Conservation (phyloP, 1,140 invertebrate genomes). For the Macrotrachela quadricornifera region DNA sequence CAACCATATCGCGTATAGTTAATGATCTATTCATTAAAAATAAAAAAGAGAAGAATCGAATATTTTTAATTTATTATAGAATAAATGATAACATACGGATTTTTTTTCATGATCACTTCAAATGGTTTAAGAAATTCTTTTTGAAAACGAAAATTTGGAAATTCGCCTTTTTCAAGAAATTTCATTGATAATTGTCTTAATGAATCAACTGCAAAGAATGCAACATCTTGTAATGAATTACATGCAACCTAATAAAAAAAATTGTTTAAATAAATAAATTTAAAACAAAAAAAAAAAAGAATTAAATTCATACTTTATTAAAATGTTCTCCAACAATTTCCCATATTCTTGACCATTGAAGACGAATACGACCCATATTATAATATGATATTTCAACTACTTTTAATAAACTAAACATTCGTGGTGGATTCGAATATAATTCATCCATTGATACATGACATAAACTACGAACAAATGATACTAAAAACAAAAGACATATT, state of each 20-base stretch:
- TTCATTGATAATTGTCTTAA: conserved; percentile 90
- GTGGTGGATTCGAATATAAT: conserved; percentile 36
- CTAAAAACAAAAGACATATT: background rate
- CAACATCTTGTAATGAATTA: conserved; percentile 78
- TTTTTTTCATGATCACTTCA: conserved; percentile 96
- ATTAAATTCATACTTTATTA: conserved; percentile 29
- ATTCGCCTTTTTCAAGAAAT: conserved; percentile 98
- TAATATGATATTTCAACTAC: conserved; percentile 99
- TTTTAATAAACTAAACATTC: conserved; percentile 96
- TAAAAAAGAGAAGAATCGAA: too few relatives aligned
- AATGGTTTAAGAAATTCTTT: conserved; percentile 97
- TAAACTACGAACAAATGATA: conserved; percentile 75
- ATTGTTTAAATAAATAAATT: too few relatives aligned
- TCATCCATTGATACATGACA: conserved; percentile 84
- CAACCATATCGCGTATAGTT: conserved; percentile 75
- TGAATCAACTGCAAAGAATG: conserved; percentile 93
- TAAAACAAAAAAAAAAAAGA: too few relatives aligned
- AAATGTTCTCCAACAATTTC: conserved; percentile 46
- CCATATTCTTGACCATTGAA: conserved; percentile 90
- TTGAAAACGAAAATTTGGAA: conserved; percentile 95
- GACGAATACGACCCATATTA: conserved; percentile 93
- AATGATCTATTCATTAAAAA: background rate
- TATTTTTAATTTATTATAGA: background rate
- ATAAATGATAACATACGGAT: conserved; percentile 34
- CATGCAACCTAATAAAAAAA: conserved; percentile 41